A percentile compares a stretch with the other conserved stretches of the same genome.
Conservation (phyloP, 2,888 invertebrate species). For the Subacronicta megacephala region DNA sequence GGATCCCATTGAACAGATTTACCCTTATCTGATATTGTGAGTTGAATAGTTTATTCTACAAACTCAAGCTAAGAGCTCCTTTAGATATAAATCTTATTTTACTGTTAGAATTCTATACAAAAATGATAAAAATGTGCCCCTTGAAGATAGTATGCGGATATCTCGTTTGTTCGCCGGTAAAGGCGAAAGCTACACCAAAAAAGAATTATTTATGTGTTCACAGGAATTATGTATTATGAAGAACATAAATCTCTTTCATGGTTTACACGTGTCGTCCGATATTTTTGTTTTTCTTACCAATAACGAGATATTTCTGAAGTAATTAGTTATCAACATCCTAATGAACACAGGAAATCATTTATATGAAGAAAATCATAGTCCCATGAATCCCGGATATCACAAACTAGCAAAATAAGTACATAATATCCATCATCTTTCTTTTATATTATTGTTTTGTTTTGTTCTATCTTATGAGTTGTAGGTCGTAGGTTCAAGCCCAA, state of each 20-base stretch:
- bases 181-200: conserved; percentile 20
- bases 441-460: too few species aligned
- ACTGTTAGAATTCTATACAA: conserved; percentile 56
- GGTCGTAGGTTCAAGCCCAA: too few species aligned
- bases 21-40: conserved; percentile 82
- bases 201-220: conserved; percentile 14
- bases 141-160: conserved; percentile 24
- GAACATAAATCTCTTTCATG: neutral
- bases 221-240: conserved; percentile 10
- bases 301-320: neutral
- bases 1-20: conserved; percentile 81
- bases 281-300: neutral
- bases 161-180: conserved; percentile 34
- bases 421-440: too few species aligned
- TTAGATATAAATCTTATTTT: conserved; percentile 76
- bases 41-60: conserved; percentile 82
- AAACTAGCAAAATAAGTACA: conserved; percentile 50
- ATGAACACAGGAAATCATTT: conserved; percentile 17
- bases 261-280: neutral
- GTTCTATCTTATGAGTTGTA: too few species aligned
- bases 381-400: conserved; percentile 63
- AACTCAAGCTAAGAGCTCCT: conserved; percentile 70
- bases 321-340: conserved; percentile 3
- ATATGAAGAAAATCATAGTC: conserved; percentile 44
- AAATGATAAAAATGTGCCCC: conserved; percentile 53